Percentiles rank a stretch among this genome's conserved stretches.
Conservation (phyloP, 2,113 vertebrate genomes). For the Bombycilla garrulus region DNA sequence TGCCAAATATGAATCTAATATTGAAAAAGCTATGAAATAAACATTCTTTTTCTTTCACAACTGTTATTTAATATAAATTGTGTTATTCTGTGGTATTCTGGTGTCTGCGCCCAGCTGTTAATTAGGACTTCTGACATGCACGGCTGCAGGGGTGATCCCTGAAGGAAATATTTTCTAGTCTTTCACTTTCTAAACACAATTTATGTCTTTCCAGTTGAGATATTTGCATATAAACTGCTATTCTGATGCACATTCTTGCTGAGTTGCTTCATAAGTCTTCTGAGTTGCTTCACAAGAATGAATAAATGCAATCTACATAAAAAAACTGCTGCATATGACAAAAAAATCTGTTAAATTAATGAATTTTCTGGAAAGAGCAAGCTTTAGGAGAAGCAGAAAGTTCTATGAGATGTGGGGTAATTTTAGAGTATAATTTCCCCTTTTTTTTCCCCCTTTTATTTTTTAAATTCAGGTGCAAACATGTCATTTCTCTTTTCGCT, state of each 20-base stretch:
- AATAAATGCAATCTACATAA: not conserved
- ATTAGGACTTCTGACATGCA: not conserved
- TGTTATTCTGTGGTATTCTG: not conserved
- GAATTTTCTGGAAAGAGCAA: not conserved
- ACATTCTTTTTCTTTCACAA: not conserved
- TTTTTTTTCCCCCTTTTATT: too few species aligned
- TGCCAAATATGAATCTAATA: not conserved
- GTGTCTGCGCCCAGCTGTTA: not conserved
- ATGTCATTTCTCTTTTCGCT: not conserved
- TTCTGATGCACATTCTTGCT: not conserved
- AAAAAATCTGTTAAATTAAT: slow-evolving; percentile 9
- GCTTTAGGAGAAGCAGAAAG: not conserved
- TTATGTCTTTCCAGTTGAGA: not conserved
- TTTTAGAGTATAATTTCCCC: not conserved
- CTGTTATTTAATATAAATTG: not conserved
- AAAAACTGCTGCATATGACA: not conserved
- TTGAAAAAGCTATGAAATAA: not conserved
- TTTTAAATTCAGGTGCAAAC: not conserved
- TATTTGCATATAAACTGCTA: slow-evolving; percentile 2
- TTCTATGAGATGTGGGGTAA: not conserved
- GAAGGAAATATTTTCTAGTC: not conserved
- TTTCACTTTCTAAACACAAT: slow-evolving; percentile 3
- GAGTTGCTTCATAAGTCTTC: not conserved
- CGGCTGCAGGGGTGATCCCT: not conserved
- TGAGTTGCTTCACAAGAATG: not conserved